Evolutionary conservation across 2,888 invertebrate genomes (phyloP).

Genomic region (Unio pictorum): DNA sequence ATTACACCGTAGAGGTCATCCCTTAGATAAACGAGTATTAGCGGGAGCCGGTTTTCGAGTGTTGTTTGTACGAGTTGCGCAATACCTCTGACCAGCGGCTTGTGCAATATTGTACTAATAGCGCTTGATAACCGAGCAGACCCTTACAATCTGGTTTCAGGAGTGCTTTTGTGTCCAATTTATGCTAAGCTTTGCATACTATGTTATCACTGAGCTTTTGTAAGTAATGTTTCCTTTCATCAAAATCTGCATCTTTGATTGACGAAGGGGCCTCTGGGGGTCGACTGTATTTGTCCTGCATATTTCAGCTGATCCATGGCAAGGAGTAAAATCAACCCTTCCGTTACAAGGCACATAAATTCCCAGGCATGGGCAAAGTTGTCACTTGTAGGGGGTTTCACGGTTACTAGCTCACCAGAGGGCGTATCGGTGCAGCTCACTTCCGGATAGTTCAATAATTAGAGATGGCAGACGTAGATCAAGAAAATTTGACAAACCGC

Average conservation of each 20-base stretch:
- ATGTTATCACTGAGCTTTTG: constrained; percentile 3
- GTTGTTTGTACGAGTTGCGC: no score
- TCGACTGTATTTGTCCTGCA: constrained; percentile 4
- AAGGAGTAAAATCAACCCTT: constrained; percentile 14
- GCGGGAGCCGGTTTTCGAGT: no score
- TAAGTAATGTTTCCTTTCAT: constrained; percentile 9
- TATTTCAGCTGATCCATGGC: constrained; percentile 9
- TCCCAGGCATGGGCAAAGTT: constrained; percentile 35
- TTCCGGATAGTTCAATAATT: no score
- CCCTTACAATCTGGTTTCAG: neutral
- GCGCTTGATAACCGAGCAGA: no score
- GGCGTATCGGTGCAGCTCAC: no score
- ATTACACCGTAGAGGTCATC: no score
- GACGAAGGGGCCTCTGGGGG: constrained; percentile 11
- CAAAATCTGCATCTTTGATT: neutral
- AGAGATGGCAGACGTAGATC: no score
- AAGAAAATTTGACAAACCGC: no score
- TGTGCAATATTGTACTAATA: no score
- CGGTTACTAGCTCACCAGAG: no score
- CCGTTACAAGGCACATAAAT: constrained; percentile 18
- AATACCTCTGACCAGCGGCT: no score
- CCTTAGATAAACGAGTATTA: no score
- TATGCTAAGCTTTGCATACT: constrained; percentile 10
- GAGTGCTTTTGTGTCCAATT: constrained; percentile 10
- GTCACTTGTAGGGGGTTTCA: constrained; percentile 2